Conservation (phyloP, 2,797 vertebrate species). For the Rhodeus uyekii region DNA sequence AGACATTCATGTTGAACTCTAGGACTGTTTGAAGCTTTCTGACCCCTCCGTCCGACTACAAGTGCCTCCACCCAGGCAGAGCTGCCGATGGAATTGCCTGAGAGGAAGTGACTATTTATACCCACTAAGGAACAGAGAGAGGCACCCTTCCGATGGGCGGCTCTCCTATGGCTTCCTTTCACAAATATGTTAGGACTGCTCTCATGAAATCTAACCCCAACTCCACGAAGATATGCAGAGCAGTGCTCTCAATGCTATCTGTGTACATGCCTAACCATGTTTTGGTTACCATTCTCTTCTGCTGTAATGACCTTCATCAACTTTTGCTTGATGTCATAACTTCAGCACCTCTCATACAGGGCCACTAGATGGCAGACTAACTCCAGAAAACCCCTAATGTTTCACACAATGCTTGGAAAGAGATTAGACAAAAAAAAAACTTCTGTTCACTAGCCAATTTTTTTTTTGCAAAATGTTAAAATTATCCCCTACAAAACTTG, state of each 20-base stretch:
- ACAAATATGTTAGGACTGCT: slow-evolving; percentile 23
- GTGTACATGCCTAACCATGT: slow-evolving; percentile 34
- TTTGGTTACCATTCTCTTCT: slow-evolving; percentile 41
- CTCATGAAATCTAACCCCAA: not conserved
- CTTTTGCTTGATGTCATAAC: slow-evolving; percentile 42
- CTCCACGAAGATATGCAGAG: not conserved
- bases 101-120: slow-evolving; percentile 66
- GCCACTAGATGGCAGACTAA: slow-evolving; percentile 47
- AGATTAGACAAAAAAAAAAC: not conserved
- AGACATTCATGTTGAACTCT: not conserved
- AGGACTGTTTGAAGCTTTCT: slow-evolving; percentile 53
- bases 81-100: slow-evolving; percentile 43
- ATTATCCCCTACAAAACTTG: not conserved
- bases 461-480: not conserved
- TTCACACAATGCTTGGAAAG: not conserved
- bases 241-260: slow-evolving; percentile 8
- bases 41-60: slow-evolving; percentile 41
- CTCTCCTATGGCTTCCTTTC: slow-evolving; percentile 33
- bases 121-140: slow-evolving; percentile 47
- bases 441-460: not conserved
- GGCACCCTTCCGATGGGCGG: slow-evolving; percentile 59
- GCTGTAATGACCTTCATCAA: slow-evolving; percentile 40
- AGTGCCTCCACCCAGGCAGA: slow-evolving; percentile 46
- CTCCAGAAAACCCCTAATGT: not conserved
- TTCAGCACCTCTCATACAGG: not conserved